These are phyloP conservation scores for Drosophila setifemur DNA, from an alignment of 1,140 invertebrate genomes.

Conservation along the genomic window DNA sequence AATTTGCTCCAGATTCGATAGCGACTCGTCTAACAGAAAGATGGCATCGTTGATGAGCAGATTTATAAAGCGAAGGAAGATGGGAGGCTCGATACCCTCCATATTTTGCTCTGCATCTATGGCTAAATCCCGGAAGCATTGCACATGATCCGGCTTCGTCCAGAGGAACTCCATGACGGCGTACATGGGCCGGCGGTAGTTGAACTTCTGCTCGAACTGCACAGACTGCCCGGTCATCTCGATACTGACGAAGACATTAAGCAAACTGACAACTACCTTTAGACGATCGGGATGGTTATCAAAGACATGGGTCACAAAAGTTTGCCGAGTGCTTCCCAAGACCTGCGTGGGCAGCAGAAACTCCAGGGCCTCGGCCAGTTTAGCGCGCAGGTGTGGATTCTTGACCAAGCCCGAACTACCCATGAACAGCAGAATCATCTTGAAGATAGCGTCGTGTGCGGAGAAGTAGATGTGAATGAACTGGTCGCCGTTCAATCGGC, in stretches of 20 bases:
- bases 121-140: slow-evolving; percentile 90
- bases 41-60: slow-evolving; percentile 98
- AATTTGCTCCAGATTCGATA: slow-evolving; percentile 92
- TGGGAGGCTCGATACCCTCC: slow-evolving; percentile 93
- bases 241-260: slow-evolving; percentile 97
- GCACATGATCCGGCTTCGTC: slow-evolving; percentile 89
- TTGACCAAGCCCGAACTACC: slow-evolving; percentile 91
- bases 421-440: slow-evolving; percentile 88
- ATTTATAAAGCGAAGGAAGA: slow-evolving; percentile 97
- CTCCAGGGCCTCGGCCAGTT: slow-evolving; percentile 94
- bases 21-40: slow-evolving; percentile 93
- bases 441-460: slow-evolving; percentile 86
- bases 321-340: slow-evolving; percentile 85
- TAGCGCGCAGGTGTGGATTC: slow-evolving; percentile 96
- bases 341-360: slow-evolving; percentile 88
- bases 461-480: slow-evolving; percentile 83
- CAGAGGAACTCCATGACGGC: slow-evolving; percentile 96
- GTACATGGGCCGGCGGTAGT: slow-evolving; percentile 97
- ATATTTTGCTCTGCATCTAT: slow-evolving; percentile 92
- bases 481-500: slow-evolving; percentile 85
- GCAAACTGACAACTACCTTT: slow-evolving; percentile 88
- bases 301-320: slow-evolving; percentile 88
- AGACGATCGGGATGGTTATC: slow-evolving; percentile 88
- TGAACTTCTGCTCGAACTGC: slow-evolving; percentile 98
- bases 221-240: slow-evolving; percentile 98